phyloP scores from a whole-genome alignment of 1,140 invertebrate species.

The Cardiocondyla obscurior region DNA sequence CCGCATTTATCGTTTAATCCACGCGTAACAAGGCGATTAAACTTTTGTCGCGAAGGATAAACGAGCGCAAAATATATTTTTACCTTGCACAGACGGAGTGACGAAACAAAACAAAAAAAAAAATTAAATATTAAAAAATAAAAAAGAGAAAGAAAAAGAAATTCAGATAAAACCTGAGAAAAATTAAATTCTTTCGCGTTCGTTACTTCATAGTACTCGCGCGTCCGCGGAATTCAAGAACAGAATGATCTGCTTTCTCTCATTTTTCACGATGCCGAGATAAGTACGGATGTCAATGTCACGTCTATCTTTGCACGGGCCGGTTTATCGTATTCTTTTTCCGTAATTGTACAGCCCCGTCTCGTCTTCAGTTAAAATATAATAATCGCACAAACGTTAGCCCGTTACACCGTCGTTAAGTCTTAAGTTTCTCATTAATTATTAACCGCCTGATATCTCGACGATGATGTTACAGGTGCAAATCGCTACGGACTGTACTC shows the following conservation, averaged over 20 bases:
- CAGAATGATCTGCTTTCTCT: background rate
- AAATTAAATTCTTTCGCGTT: background rate
- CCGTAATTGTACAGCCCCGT: background rate
- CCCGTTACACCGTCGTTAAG: background rate
- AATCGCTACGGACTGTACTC: slow-evolving; percentile 86
- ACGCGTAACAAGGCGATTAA: background rate
- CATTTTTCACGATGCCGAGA: background rate
- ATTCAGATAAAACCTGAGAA: too few relatives aligned
- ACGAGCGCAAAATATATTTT: background rate
- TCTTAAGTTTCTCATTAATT: slow-evolving; percentile 15
- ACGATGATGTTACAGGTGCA: slow-evolving; percentile 82
- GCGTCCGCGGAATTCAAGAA: background rate
- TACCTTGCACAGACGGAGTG: background rate
- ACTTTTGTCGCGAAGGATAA: background rate
- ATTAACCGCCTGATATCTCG: slow-evolving; percentile 46
- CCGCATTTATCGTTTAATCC: background rate
- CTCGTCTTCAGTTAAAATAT: background rate
- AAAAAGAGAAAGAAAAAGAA: background rate
- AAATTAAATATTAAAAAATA: too few relatives aligned
- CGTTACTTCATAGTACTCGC: background rate
- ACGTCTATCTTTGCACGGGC: background rate
- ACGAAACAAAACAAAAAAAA: too few relatives aligned
- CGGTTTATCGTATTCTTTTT: background rate
- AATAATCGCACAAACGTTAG: background rate
- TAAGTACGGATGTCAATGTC: background rate